Percentiles rank a stretch among this genome's conserved stretches.
phyloP scores from a whole-genome alignment of 2,797 vertebrate genomes.

The Leptatherina wallacei region DNA sequence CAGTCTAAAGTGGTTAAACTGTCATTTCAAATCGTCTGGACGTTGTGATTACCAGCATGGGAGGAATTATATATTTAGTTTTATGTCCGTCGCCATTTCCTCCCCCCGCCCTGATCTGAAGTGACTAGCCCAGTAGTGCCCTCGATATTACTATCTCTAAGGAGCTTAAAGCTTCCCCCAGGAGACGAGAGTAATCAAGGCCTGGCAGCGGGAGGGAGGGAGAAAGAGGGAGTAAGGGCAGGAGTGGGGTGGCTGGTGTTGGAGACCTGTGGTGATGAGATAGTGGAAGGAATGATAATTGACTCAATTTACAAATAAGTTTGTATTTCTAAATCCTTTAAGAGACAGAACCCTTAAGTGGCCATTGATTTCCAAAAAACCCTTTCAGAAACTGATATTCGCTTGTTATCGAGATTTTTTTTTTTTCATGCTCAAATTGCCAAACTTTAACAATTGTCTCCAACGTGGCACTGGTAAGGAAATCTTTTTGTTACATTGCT shows the following conservation, averaged over 20 bases:
- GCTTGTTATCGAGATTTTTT: not conserved
- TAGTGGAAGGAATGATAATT: slow-evolving; percentile 54
- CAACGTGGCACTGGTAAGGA: not conserved
- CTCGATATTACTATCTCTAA: slow-evolving; percentile 80
- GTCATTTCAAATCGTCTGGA: slow-evolving; percentile 89
- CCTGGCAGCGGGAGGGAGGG: slow-evolving; percentile 63
- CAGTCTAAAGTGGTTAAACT: slow-evolving; percentile 93
- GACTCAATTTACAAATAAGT: slow-evolving; percentile 35
- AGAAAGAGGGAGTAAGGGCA: slow-evolving; percentile 16
- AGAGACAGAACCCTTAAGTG: not conserved
- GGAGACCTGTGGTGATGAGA: slow-evolving; percentile 45
- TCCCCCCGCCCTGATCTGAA: slow-evolving; percentile 87
- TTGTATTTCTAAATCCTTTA: slow-evolving; percentile 1
- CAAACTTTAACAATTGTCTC: not conserved
- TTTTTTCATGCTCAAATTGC: not conserved
- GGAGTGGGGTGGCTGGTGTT: slow-evolving; percentile 41
- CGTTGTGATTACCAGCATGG: slow-evolving; percentile 90
- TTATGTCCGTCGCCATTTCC: slow-evolving; percentile 92
- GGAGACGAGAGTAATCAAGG: slow-evolving; percentile 82
- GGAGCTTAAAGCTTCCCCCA: slow-evolving; percentile 74
- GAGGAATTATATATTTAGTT: slow-evolving; percentile 89
- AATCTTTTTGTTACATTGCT: not conserved
- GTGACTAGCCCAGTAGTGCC: slow-evolving; percentile 82
- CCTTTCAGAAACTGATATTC: not conserved
- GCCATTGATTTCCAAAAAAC: not conserved